phyloP scores from a whole-genome alignment of 2,113 vertebrate genomes.

The Chascanopsetta lugubris region DNA sequence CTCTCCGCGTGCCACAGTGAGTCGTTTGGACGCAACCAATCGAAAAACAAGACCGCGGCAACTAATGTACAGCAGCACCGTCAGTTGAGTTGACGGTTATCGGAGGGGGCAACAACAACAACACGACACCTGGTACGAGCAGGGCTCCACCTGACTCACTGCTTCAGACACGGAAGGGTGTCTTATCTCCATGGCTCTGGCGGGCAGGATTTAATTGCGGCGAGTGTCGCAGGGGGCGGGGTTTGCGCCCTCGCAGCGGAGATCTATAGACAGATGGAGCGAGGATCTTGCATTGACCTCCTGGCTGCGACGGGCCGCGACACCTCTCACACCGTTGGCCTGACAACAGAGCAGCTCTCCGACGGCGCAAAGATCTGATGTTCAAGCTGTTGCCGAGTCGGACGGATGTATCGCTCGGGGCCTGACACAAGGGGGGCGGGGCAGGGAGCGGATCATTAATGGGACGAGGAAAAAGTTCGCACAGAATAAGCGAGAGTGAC shows the following conservation, averaged over 20 bases:
- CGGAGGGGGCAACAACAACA: conserved; percentile 10
- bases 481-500: conserved; percentile 6
- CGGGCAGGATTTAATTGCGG: conserved; percentile 70
- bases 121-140: conserved; percentile 23
- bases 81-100: conserved; percentile 7
- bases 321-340: conserved; percentile 70
- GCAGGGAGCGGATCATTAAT: background rate
- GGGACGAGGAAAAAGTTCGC: background rate
- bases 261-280: conserved; percentile 76
- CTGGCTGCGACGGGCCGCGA: conserved; percentile 60
- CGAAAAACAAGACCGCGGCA: too few relatives aligned
- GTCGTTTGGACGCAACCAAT: too few relatives aligned
- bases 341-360: conserved; percentile 72
- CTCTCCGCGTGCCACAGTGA: too few relatives aligned
- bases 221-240: conserved; percentile 59
- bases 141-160: conserved; percentile 53
- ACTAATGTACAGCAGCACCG: too few relatives aligned
- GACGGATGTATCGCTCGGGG: conserved; percentile 22
- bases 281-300: conserved; percentile 67
- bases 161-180: conserved; percentile 37
- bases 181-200: conserved; percentile 53
- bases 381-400: conserved; percentile 64
- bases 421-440: background rate
- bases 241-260: conserved; percentile 61
- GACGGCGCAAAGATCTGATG: conserved; percentile 63